Conservation (phyloP, 2,888 invertebrate species). For the Amaurobius ferox region DNA sequence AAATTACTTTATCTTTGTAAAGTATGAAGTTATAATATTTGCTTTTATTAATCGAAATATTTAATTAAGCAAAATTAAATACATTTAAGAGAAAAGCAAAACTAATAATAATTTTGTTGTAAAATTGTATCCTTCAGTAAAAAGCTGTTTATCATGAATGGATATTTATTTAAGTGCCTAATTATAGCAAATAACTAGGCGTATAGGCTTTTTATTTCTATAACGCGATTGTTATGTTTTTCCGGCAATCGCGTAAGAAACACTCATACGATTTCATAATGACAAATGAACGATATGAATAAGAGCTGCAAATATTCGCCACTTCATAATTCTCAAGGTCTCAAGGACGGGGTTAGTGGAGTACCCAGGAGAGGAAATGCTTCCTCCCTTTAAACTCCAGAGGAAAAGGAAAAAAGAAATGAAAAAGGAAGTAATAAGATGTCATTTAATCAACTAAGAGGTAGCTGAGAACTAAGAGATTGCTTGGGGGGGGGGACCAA, state of each 20-base stretch:
- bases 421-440: too few species aligned
- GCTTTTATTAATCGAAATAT: conserved; percentile 6
- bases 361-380: too few species aligned
- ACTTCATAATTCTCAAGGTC: neutral
- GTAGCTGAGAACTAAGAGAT: too few species aligned
- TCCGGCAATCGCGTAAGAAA: neutral
- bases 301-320: neutral
- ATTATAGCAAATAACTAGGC: neutral
- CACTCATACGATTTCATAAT: neutral
- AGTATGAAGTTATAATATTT: neutral
- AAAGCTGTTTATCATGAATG: neutral
- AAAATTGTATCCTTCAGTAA: neutral
- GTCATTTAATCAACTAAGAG: too few species aligned
- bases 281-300: neutral
- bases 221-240: neutral
- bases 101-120: neutral
- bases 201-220: neutral
- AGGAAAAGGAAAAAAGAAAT: too few species aligned
- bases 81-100: neutral
- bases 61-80: neutral
- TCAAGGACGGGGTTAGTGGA: too few species aligned
- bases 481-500: too few species aligned
- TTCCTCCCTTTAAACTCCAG: too few species aligned
- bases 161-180: conserved; percentile 1
- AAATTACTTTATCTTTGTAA: neutral